Base-by-base conservation (phyloP, 2,113 vertebrate genomes). In the Perognathus longimembris region DNA sequence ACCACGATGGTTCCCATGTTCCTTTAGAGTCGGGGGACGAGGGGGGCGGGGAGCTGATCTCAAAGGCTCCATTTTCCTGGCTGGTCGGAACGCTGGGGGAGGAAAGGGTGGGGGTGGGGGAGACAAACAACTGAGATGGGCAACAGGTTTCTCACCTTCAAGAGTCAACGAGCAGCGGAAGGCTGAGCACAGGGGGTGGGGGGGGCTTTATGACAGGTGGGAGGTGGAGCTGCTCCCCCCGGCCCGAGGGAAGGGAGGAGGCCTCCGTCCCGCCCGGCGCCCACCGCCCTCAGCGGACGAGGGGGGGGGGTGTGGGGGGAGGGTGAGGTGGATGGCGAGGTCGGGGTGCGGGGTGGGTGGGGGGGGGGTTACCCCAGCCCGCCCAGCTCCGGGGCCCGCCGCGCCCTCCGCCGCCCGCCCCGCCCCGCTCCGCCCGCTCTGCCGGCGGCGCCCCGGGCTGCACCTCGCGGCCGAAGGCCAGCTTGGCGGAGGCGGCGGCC, bases 401-500 rank as follows among this genome's bases (percentile, higher is more conserved):
- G 45, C 69, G 20, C 7, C 32, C 38, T n/a, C 18, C 3, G 26
- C 36, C 67, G 1, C 45, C 88, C 45, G 4, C 83, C 85, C 84
- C 82, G 45, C 45, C 83, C 70, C 45, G 4, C 83, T 81, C 84
- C 82, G 45, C 45, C 83, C 70, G n/a, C n/a, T n/a, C n/a, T n/a
- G 38, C 88, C 11, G 10, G 9, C 45, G 34, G 87, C 54, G 87
- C 54, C 92, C 92, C 73, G 15, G 28, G 93, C 66, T 78, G 61
- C n/a, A 93, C 94, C 95, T 93, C 91, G 98, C 98, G 97, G 85
- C 98, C 98, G 70, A 99, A 98, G 32, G 98, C 98, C 97, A 99
- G 98, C 84, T 99, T 99, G 80, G 99, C 99, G 57, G 98, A 98
- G 5, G 98, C 98, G 64, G 99, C 99, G 22, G 98, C 99, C 93